Evolutionary conservation across 2,888 invertebrate species (phyloP).

Genomic region (Diarsia dahlii): DNA sequence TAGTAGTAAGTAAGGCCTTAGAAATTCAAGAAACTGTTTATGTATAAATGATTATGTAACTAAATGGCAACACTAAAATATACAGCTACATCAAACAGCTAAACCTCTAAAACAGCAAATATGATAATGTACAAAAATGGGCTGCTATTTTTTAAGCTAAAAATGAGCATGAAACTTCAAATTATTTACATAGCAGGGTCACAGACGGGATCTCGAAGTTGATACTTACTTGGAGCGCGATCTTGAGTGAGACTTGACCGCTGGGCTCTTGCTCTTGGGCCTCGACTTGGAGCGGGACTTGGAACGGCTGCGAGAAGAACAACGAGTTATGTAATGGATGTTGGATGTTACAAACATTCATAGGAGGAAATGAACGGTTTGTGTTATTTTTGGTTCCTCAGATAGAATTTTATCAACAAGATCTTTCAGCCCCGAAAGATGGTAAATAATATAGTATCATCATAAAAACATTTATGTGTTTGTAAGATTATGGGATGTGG

Average conservation of each 20-base stretch:
- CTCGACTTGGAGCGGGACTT: slow-evolving; percentile 91
- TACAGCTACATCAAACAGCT: slow-evolving; percentile 29
- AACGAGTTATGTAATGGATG: slow-evolving; percentile 80
- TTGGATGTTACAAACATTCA: slow-evolving; percentile 1
- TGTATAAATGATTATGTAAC: slow-evolving; percentile 6
- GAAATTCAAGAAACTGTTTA: background rate
- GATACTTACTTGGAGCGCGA: slow-evolving; percentile 94
- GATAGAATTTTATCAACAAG: slow-evolving; percentile 85
- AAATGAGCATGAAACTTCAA: slow-evolving; percentile 13
- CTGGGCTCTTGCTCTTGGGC: slow-evolving; percentile 94
- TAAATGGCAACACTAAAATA: slow-evolving; percentile 28
- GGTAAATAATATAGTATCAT: slow-evolving; percentile 88
- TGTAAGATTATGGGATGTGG: background rate
- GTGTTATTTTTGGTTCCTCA: slow-evolving; percentile 75
- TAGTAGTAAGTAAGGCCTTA: background rate
- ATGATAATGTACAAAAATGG: slow-evolving; percentile 10
- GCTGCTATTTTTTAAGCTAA: slow-evolving; percentile 14
- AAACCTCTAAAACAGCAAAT: slow-evolving; percentile 24
- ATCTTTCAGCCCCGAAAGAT: slow-evolving; percentile 91
- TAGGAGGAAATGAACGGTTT: background rate
- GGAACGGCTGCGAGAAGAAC: slow-evolving; percentile 85
- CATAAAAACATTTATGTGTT: slow-evolving; percentile 67
- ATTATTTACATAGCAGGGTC: slow-evolving; percentile 61
- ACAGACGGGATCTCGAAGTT: background rate
- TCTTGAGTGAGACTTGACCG: slow-evolving; percentile 94